These are phyloP conservation scores for Phyllotis vaccarum DNA, from an alignment of 2,797 vertebrate genomes.

Conservation along the genomic window DNA sequence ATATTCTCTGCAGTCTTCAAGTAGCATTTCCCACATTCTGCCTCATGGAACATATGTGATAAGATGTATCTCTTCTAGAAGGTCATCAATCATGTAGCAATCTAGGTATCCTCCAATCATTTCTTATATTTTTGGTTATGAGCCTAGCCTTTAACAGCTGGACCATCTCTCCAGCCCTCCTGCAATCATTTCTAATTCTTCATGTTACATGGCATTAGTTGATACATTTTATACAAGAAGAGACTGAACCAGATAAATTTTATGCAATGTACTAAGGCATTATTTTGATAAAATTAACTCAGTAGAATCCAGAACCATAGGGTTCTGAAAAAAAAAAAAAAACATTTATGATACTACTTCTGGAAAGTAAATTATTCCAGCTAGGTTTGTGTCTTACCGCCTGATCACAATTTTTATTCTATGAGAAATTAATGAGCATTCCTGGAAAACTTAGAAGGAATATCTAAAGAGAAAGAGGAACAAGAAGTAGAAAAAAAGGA, in stretches of 20 bases:
- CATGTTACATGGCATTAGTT: background rate
- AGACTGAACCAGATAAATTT: constrained; percentile 17
- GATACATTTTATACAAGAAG: constrained; percentile 4
- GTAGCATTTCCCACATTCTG: background rate
- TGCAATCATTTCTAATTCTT: constrained; percentile 5
- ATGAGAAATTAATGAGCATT: constrained; percentile 3
- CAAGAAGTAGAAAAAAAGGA: constrained; percentile 7
- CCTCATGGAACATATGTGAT: background rate
- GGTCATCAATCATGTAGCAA: background rate
- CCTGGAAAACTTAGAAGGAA: background rate
- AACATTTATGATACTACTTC: background rate
- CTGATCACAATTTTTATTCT: background rate
- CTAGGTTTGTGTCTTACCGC: background rate
- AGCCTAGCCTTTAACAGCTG: too few species aligned
- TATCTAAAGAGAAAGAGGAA: background rate
- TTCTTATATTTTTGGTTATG: too few species aligned
- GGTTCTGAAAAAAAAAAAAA: background rate
- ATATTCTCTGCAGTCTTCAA: background rate
- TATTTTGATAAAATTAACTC: background rate
- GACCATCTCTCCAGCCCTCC: too few species aligned
- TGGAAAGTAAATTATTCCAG: constrained; percentile 13
- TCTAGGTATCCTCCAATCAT: too few species aligned
- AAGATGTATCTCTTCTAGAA: background rate
- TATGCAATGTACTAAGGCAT: background rate
- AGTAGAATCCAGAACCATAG: background rate